Base-by-base conservation (phyloP, 64 coral and sea anemone genomes). In the Actinia equina region DNA sequence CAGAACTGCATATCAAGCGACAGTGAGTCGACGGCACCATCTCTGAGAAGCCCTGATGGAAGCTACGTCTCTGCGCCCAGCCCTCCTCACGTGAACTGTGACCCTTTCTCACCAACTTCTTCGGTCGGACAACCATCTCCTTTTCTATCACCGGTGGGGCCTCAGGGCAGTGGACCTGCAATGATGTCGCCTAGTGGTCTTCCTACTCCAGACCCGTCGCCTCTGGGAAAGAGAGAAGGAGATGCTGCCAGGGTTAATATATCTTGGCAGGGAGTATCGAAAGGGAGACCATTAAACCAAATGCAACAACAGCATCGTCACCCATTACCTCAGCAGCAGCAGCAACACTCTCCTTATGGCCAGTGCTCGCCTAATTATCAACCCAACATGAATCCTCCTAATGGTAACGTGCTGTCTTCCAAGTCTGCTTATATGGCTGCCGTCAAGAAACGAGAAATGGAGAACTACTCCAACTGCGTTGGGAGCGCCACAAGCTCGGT, bases 231-330 rank as follows among this genome's bases (percentile, higher is more conserved):
- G 70, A 61, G 87, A 44, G 91, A 93, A 52, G 81, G 82, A 8
- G 88, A 87, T 37, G 71, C 85, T 71, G 94, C 94, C 58, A 90
- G 94, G 74, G 91, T 97, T 41, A 97, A 97, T 44, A 97, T 97
- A 44, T 97, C 94, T 17, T 97, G 94, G 94, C 82, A 89, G 63
- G 94, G 91, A 6, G 52, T 71, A 41, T 87, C 87, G 51, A 80
- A 89, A 44, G 86, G 89, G 84, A 92, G 87, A 76, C 19, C 84
- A 22, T 74, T 80, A 49, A 83, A 86, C 6, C 88, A 83, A 16
- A 23, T 62, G 45, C 89, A 52, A 17, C 86, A 87, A 54, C 63
- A 77, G 11, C 86, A 87, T 55, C 63, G 53, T 5, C 77, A 80
- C 5, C 86, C 83, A 13, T 43, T 71, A 22, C 61, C 92, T 1